Evolutionary conservation across 2,113 vertebrate species (phyloP), one percentile per base, ranked within the genome.

Genomic region (Tylochromis polylepis): DNA sequence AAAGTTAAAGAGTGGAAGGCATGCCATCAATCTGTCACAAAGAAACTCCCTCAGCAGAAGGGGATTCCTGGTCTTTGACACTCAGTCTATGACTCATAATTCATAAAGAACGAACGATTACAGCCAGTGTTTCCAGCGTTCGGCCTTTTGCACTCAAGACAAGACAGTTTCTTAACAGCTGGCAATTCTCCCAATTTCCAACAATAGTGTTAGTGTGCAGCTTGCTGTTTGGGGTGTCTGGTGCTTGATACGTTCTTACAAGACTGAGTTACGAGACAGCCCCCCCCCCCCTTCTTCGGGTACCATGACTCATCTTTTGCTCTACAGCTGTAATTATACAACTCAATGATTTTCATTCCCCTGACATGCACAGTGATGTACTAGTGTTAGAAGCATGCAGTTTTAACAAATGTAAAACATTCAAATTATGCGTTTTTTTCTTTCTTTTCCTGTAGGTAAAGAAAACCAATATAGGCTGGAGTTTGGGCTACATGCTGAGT

Each of bases 401-500:
- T 14, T 10, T 49, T 38, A 15, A 49, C 7, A 81, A 62, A 82
- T 77, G 18, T 51, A 20, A 51, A 77, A 11, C 14, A 11, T 49
- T 1, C 8, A 27, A 12, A 56, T 59, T 4, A 9, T 41, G 16
- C 43, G 6, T 34, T 79, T 22, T 46, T 11, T n/a, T 6, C 8
- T n/a, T 78, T 86, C 91, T 1, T 91, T 55, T 55, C 79, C 92
- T 92, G 18, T 96, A 99, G 98, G 96, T 98, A 84, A 95, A 95
- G n/a, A 93, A 96, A 5, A 98, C 96, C 93, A 98, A 96, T 79
- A 96, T 99, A 60, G 97, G 96, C 1, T 99, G 98, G 98, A 97
- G 98, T 84, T 95, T 99, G 0, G 98, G 98, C 62, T 99, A 98
- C 95, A 99, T 99, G 98, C 95, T 99, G 75, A 96, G 91, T 62